Evolutionary conservation across 37 sponge, comb jelly and placozoan genomes (phyloP).

Genomic region (Aplysina aerophoba): DNA sequence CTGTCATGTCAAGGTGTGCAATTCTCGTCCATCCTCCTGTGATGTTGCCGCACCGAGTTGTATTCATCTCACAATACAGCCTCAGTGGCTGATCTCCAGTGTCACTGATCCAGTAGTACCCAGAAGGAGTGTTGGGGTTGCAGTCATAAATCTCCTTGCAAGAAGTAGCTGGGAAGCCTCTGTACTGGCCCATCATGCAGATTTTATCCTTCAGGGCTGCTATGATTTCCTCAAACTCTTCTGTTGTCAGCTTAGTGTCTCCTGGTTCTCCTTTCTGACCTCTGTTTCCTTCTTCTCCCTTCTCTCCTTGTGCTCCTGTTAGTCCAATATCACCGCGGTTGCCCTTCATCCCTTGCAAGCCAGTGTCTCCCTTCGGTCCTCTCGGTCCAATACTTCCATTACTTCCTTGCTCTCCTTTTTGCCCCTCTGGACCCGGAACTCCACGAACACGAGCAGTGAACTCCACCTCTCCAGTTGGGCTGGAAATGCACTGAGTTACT

Average conservation of each 20-base stretch:
- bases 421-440: constrained; percentile 6
- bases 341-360: background rate
- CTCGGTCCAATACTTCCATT: background rate
- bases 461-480: too few relatives aligned
- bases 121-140: background rate
- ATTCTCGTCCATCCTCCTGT: constrained; percentile 29
- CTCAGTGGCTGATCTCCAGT: too few relatives aligned
- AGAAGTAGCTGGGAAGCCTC: background rate
- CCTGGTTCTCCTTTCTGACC: too few relatives aligned
- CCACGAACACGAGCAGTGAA: too few relatives aligned
- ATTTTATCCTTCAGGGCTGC: too few relatives aligned
- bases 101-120: constrained; percentile 15
- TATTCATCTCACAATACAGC: background rate
- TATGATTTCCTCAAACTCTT: too few relatives aligned
- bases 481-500: too few relatives aligned
- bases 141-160: constrained; percentile 7
- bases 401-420: constrained; percentile 1
- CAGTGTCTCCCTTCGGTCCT: background rate
- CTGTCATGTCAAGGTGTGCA: constrained; percentile 6
- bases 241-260: too few relatives aligned
- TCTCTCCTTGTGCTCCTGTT: background rate
- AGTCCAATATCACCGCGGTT: background rate
- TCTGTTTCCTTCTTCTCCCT: too few relatives aligned
- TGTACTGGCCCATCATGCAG: too few relatives aligned
- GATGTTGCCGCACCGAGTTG: constrained; percentile 13